phyloP scores from a whole-genome alignment of 2,797 vertebrate genomes.

The Acrossocheilus fasciatus region DNA sequence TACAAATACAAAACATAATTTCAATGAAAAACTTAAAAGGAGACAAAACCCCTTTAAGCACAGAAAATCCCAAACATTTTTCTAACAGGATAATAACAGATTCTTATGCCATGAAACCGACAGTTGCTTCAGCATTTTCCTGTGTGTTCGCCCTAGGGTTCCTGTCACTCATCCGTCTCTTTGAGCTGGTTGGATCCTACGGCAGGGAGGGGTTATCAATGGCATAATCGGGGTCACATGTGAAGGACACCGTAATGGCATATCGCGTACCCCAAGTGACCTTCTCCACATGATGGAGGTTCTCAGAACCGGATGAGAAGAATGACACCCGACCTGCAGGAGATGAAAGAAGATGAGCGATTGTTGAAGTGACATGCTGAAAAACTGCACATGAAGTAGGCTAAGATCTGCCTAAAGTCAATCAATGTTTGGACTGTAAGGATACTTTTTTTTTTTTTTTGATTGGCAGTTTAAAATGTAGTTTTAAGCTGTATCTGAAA shows the following conservation, averaged over 20 bases:
- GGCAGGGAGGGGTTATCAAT: slow-evolving; percentile 84
- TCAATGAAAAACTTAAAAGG: slow-evolving; percentile 7
- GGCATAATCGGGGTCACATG: slow-evolving; percentile 86
- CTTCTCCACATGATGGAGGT: slow-evolving; percentile 94
- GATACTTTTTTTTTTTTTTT: not conserved
- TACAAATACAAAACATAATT: slow-evolving; percentile 14
- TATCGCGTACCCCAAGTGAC: slow-evolving; percentile 59
- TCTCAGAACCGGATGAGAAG: slow-evolving; percentile 96
- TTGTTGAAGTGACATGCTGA: not conserved
- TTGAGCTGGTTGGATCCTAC: slow-evolving; percentile 58
- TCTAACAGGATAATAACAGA: not conserved
- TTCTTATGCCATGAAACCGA: not conserved
- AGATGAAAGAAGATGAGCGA: slow-evolving; percentile 49
- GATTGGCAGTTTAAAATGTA: not conserved
- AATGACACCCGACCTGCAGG: slow-evolving; percentile 90
- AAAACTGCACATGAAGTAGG: slow-evolving; percentile 1
- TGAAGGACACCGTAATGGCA: slow-evolving; percentile 91
- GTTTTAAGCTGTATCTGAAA: slow-evolving; percentile 7
- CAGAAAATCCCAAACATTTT: slow-evolving; percentile 18
- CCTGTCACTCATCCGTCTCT: slow-evolving; percentile 51
- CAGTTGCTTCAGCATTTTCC: slow-evolving; percentile 7
- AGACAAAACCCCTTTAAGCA: not conserved
- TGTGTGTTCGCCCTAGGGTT: slow-evolving; percentile 62
- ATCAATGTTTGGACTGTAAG: not conserved
- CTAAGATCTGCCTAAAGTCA: not conserved